These are phyloP conservation scores for Magallana gigas DNA, from an alignment of 1,140 invertebrate species.

Conservation along the genomic window DNA sequence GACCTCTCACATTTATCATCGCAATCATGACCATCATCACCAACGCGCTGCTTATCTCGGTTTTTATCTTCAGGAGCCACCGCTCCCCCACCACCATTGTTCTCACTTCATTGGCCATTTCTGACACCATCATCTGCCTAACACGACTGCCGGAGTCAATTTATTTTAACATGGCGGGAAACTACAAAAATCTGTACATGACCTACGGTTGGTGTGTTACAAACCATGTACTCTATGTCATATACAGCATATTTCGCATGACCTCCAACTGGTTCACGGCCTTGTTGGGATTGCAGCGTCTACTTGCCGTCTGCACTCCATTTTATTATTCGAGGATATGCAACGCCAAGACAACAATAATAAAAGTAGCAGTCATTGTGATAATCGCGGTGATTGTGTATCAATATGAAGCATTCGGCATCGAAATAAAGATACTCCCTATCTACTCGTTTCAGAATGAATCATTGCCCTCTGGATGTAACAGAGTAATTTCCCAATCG, in stretches of 20 bases:
- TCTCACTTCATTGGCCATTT: slow-evolving; percentile 44
- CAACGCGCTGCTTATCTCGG: slow-evolving; percentile 46
- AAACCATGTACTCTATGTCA: slow-evolving; percentile 27
- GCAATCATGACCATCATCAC: slow-evolving; percentile 42
- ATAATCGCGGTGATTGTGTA: slow-evolving; percentile 40
- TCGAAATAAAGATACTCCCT: slow-evolving; percentile 32
- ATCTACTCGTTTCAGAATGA: not conserved
- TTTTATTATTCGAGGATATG: slow-evolving; percentile 47
- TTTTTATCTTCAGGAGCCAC: slow-evolving; percentile 45
- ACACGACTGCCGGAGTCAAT: slow-evolving; percentile 35
- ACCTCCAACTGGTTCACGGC: slow-evolving; percentile 58
- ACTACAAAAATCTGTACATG: slow-evolving; percentile 43
- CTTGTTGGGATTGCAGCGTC: slow-evolving; percentile 48
- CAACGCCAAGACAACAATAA: slow-evolving; percentile 29
- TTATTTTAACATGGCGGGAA: slow-evolving; percentile 47
- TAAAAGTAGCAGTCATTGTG: not conserved
- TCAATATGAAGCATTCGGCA: slow-evolving; percentile 37
- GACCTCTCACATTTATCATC: not conserved
- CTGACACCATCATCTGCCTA: slow-evolving; percentile 51
- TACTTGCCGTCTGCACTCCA: slow-evolving; percentile 47
- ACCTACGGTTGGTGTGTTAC: slow-evolving; percentile 48
- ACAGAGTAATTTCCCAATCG: not conserved
- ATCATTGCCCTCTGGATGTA: slow-evolving; percentile 26
- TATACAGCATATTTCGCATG: slow-evolving; percentile 38
- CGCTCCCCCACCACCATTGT: slow-evolving; percentile 49